Evolutionary conservation across 2,113 vertebrate species (phyloP).

Genomic region (Hydrochoerus hydrochaeris): DNA sequence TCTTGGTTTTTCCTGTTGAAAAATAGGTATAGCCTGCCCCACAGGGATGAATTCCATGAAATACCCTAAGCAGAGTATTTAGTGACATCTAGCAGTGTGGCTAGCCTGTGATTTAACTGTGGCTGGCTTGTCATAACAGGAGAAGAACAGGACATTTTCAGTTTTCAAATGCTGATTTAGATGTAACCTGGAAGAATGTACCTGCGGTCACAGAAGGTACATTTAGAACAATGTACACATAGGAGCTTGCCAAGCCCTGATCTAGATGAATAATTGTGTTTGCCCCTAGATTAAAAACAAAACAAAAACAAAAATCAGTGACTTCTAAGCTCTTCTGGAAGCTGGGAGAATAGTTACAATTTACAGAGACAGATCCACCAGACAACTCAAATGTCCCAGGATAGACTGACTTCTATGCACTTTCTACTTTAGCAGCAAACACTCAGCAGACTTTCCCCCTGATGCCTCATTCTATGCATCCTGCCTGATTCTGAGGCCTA

Average conservation of each 20-base stretch:
- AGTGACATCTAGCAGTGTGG: neutral
- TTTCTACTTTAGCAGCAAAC: neutral
- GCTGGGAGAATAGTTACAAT: neutral
- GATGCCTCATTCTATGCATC: neutral
- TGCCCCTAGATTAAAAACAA: neutral
- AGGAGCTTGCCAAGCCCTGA: neutral
- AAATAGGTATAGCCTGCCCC: neutral
- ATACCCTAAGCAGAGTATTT: neutral
- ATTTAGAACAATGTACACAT: accelerated
- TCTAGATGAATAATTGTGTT: neutral
- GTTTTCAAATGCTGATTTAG: neutral
- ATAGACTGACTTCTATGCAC: neutral
- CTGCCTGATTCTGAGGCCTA: neutral
- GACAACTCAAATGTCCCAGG: neutral
- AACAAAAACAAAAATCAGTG: no score
- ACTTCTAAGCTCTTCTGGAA: neutral
- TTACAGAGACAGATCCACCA: neutral
- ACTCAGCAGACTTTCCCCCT: neutral
- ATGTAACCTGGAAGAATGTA: neutral
- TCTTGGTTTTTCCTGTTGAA: neutral
- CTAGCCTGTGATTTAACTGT: neutral
- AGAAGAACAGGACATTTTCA: neutral
- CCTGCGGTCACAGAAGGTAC: accelerated
- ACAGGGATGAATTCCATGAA: no score
- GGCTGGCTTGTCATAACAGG: neutral